phyloP scores from a whole-genome alignment of 2,888 invertebrate species.

The Sinotaia quadrata region DNA sequence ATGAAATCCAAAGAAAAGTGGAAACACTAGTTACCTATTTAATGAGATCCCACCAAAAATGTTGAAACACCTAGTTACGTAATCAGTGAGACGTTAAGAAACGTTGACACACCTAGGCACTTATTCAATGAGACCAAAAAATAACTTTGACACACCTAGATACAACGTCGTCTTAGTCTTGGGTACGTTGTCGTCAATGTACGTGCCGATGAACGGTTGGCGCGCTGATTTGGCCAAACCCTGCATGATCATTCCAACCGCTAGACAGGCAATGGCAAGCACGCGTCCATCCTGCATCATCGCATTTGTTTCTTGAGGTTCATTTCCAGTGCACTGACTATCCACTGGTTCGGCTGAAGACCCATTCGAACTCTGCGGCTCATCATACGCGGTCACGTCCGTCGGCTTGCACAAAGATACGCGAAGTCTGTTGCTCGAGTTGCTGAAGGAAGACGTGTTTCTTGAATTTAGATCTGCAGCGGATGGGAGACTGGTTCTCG shows the following conservation, averaged over 20 bases:
- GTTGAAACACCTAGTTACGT: too few relatives aligned
- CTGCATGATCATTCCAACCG: conserved; percentile 56
- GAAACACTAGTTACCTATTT: too few relatives aligned
- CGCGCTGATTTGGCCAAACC: conserved; percentile 59
- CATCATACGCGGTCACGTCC: neutral
- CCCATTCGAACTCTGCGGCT: neutral
- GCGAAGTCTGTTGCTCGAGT: neutral
- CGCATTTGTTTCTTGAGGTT: neutral
- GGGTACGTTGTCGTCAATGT: conserved; percentile 59
- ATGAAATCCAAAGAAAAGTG: too few relatives aligned
- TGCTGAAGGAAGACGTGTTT: neutral
- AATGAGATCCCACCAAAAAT: too few relatives aligned
- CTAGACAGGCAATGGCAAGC: conserved; percentile 42
- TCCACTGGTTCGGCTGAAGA: too few relatives aligned
- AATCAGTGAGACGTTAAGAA: too few relatives aligned
- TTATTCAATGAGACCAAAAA: too few relatives aligned
- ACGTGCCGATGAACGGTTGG: conserved; percentile 50
- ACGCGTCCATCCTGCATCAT: conserved; percentile 25
- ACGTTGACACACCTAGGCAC: too few relatives aligned
- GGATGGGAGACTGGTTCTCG: conserved; percentile 24
- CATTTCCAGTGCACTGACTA: neutral
- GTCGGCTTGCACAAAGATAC: neutral
- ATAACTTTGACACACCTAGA: conserved; percentile 57
- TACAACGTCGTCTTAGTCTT: conserved; percentile 57
- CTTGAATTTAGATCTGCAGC: too few relatives aligned